These are phyloP conservation scores for Agrotis puta DNA, from an alignment of 2,888 invertebrate genomes.

Conservation along the genomic window DNA sequence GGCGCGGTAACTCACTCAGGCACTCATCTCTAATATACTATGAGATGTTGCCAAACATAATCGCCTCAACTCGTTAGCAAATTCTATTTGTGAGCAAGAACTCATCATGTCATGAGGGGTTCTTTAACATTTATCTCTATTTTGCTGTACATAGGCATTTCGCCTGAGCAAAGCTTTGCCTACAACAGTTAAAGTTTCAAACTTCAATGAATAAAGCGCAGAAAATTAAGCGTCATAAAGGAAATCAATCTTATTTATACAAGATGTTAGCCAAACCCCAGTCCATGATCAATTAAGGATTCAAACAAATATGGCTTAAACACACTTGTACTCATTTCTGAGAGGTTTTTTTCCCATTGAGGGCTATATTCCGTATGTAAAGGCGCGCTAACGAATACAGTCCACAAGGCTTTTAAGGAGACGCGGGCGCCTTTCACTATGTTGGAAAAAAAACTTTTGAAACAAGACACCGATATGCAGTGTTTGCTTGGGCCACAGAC, in stretches of 20 bases:
- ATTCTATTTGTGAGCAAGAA: slow-evolving; percentile 62
- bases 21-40: slow-evolving; percentile 52
- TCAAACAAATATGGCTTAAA: slow-evolving; percentile 54
- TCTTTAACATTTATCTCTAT: slow-evolving; percentile 45
- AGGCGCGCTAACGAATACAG: slow-evolving; percentile 83
- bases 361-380: slow-evolving; percentile 77
- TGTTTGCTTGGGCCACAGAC: slow-evolving; percentile 81
- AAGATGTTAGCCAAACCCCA: slow-evolving; percentile 27
- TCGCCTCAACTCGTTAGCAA: slow-evolving; percentile 64
- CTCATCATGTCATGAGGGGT: slow-evolving; percentile 41
- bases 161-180: slow-evolving; percentile 27
- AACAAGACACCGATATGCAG: slow-evolving; percentile 86
- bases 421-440: slow-evolving; percentile 86
- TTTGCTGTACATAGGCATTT: slow-evolving; percentile 40
- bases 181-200: slow-evolving; percentile 16
- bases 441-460: slow-evolving; percentile 81
- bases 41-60: slow-evolving; percentile 58
- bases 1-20: slow-evolving; percentile 61
- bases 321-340: slow-evolving; percentile 47
- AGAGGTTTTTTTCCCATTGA: slow-evolving; percentile 72
- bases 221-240: neutral
- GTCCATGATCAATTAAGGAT: slow-evolving; percentile 47
- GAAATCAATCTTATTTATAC: slow-evolving; percentile 1
- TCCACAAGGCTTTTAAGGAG: slow-evolving; percentile 88
- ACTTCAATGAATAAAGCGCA: neutral